Percentiles rank a stretch among this genome's conserved stretches.
phyloP scores from a whole-genome alignment of 2,888 invertebrate species.

The Lypha dubia region DNA sequence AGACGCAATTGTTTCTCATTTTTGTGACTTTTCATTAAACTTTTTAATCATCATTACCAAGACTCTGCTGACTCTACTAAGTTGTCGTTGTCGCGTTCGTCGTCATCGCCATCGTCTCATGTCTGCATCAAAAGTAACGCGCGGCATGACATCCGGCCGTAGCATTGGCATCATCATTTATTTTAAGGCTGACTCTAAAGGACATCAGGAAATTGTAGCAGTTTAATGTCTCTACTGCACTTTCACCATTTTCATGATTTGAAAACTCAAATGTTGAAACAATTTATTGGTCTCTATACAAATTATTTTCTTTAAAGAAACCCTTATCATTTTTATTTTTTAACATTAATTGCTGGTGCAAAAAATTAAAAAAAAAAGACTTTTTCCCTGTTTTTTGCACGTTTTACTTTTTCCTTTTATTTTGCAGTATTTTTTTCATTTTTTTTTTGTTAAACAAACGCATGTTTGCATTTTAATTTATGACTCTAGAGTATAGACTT shows the following conservation, averaged over 20 bases:
- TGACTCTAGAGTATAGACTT: slow-evolving; percentile 36
- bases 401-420: slow-evolving; percentile 29
- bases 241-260: slow-evolving; percentile 4
- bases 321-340: too few species aligned
- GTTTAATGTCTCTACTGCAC: slow-evolving; percentile 30
- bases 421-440: slow-evolving; percentile 47
- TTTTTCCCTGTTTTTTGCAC: slow-evolving; percentile 24
- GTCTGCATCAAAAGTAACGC: slow-evolving; percentile 11
- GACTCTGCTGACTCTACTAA: not conserved
- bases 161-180: not conserved
- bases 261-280: slow-evolving; percentile 19
- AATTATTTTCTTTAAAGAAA: not conserved
- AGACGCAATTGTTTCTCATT: slow-evolving; percentile 49
- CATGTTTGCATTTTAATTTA: slow-evolving; percentile 54
- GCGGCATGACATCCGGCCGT: slow-evolving; percentile 23
- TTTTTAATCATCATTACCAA: slow-evolving; percentile 56
- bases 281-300: not conserved
- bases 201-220: slow-evolving; percentile 65
- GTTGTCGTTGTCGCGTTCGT: too few species aligned
- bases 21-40: slow-evolving; percentile 61
- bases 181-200: not conserved
- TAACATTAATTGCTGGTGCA: slow-evolving; percentile 39
- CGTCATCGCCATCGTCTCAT: not conserved
- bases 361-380: not conserved
- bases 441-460: slow-evolving; percentile 23